Conservation (phyloP, 1,140 invertebrate species). For the Saccostrea cuccullata region DNA sequence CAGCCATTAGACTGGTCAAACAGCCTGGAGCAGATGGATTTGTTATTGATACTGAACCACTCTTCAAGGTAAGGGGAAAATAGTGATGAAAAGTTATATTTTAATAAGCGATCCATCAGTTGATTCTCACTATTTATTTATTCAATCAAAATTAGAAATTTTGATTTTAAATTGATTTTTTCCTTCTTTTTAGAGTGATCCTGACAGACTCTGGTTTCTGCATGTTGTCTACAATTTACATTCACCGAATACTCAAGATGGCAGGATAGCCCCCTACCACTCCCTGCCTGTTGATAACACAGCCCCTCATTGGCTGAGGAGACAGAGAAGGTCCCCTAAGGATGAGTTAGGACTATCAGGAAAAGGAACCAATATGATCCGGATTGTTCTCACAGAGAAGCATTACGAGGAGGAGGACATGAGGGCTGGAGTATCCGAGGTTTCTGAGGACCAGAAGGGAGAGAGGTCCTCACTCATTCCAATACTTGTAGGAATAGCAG, state of each 20-base stretch:
- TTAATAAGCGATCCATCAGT: no score
- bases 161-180: background rate
- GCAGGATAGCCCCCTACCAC: conserved; percentile 62
- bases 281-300: background rate
- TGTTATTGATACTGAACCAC: conserved; percentile 74
- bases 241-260: conserved; percentile 61
- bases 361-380: conserved; percentile 77
- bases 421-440: conserved; percentile 51
- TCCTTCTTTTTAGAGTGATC: conserved; percentile 70
- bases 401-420: conserved; percentile 58
- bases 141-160: no score
- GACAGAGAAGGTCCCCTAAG: conserved; percentile 55
- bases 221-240: conserved; percentile 77
- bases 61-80: conserved; percentile 74
- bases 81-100: no score
- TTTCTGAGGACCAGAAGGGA: conserved; percentile 55
- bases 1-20: conserved; percentile 64
- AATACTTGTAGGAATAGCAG: conserved; percentile 64
- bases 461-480: conserved; percentile 63
- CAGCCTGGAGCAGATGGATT: conserved; percentile 78
- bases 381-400: conserved; percentile 56
- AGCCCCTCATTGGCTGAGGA: background rate
- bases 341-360: conserved; percentile 69
- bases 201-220: conserved; percentile 78
- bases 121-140: no score